A percentile compares a stretch with the other conserved stretches of the same genome.
phyloP scores from a whole-genome alignment of 2,888 invertebrate genomes.

The Ditula angustiorana region DNA sequence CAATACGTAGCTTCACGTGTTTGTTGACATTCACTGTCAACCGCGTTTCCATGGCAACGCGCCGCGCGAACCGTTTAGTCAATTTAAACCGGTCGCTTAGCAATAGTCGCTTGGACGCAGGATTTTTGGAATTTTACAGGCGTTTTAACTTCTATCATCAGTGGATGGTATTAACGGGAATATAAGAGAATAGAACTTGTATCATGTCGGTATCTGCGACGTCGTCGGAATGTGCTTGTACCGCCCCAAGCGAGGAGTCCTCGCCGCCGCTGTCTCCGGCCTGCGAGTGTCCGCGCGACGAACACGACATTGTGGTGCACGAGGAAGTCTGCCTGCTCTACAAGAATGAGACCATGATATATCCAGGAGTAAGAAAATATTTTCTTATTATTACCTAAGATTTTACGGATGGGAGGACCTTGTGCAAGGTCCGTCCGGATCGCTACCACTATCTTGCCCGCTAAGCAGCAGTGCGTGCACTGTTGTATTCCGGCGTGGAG shows the following conservation, averaged over 20 bases:
- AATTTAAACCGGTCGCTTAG: constrained; percentile 50
- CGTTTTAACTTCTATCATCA: neutral
- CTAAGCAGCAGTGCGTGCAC: too few relatives aligned
- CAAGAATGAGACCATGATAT: constrained; percentile 67
- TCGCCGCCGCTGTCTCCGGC: constrained; percentile 47
- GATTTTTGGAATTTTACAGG: constrained; percentile 14
- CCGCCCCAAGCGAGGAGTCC: neutral
- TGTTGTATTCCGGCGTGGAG: too few relatives aligned
- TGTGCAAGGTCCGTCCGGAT: too few relatives aligned
- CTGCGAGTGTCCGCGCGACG: constrained; percentile 68
- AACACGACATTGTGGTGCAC: constrained; percentile 66
- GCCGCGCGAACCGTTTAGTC: constrained; percentile 36
- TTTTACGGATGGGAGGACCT: too few relatives aligned
- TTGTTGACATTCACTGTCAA: constrained; percentile 50
- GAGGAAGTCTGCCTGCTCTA: constrained; percentile 63
- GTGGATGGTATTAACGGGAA: neutral
- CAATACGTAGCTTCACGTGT: constrained; percentile 33
- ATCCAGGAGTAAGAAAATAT: constrained; percentile 58
- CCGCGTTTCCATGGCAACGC: constrained; percentile 55
- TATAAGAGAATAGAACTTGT: neutral
- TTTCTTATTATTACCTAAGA: neutral
- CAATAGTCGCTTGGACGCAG: constrained; percentile 48
- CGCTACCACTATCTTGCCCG: too few relatives aligned
- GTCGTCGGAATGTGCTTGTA: constrained; percentile 1
- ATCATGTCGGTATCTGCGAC: neutral